Evolutionary conservation across 64 coral and sea anemone genomes (phyloP).

Genomic region (Montipora capricornis): DNA sequence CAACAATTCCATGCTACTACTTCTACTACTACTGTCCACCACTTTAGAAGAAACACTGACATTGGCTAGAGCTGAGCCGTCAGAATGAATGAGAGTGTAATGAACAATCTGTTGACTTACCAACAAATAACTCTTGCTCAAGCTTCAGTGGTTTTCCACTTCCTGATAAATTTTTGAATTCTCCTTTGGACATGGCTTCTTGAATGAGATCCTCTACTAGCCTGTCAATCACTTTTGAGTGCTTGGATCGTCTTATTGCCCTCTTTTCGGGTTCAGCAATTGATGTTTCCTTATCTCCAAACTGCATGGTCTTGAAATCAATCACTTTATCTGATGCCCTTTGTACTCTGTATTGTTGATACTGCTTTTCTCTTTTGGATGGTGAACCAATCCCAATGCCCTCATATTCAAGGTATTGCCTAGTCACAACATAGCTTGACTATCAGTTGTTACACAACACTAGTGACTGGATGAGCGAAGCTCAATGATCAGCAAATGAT

Average conservation of each 20-base stretch:
- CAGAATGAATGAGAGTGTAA: too few species aligned
- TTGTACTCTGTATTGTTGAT: slow-evolving; percentile 74
- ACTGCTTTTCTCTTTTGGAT: slow-evolving; percentile 77
- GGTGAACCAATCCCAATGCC: slow-evolving; percentile 87
- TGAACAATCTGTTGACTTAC: slow-evolving; percentile 20
- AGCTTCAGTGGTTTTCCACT: slow-evolving; percentile 83
- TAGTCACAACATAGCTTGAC: neutral
- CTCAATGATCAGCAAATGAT: too few species aligned
- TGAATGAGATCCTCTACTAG: slow-evolving; percentile 92
- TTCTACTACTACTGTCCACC: too few species aligned
- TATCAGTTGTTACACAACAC: neutral
- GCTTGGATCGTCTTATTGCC: slow-evolving; percentile 71
- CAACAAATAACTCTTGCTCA: slow-evolving; percentile 73
- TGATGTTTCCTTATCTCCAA: slow-evolving; percentile 89
- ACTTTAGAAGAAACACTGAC: too few species aligned
- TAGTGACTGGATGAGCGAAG: neutral
- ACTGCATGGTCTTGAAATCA: slow-evolving; percentile 68
- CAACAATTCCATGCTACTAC: too few species aligned
- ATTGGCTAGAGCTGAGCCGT: too few species aligned
- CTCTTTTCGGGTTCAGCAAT: slow-evolving; percentile 89
- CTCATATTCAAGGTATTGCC: slow-evolving; percentile 84
- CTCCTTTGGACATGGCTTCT: slow-evolving; percentile 90
- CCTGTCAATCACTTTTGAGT: slow-evolving; percentile 88
- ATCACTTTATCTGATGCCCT: slow-evolving; percentile 85
- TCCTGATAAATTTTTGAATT: slow-evolving; percentile 87